These are phyloP conservation scores for Tautogolabrus adspersus DNA, from an alignment of 2,113 vertebrate genomes.

Conservation along the genomic window DNA sequence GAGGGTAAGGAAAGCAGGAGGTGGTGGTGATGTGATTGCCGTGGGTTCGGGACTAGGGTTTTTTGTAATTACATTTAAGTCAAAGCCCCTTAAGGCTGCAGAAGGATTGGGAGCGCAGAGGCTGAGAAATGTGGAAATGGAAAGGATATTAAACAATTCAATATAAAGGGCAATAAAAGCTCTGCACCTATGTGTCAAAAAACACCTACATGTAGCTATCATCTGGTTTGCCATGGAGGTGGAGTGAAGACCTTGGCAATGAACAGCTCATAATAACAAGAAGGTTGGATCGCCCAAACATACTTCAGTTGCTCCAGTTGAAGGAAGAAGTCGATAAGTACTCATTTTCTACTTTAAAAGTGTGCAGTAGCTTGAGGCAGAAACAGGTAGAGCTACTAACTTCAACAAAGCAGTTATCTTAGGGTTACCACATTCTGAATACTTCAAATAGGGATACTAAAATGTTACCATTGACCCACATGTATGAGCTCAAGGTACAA, in stretches of 20 bases:
- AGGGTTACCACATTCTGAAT: too few relatives aligned
- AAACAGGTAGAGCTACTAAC: too few relatives aligned
- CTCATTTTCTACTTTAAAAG: too few relatives aligned
- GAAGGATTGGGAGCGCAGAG: constrained; percentile 24
- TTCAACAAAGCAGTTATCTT: too few relatives aligned
- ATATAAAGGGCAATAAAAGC: constrained; percentile 12
- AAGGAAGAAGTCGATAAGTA: too few relatives aligned
- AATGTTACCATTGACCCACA: too few relatives aligned
- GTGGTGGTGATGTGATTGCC: constrained; percentile 46
- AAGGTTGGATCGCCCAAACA: background rate
- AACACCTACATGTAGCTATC: background rate
- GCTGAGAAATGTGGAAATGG: constrained; percentile 26
- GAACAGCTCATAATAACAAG: background rate
- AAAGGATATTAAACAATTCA: constrained; percentile 21
- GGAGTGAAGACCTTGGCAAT: background rate
- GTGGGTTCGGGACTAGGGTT: constrained; percentile 29
- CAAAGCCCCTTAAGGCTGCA: constrained; percentile 37
- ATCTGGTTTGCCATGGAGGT: background rate
- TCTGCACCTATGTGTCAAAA: background rate
- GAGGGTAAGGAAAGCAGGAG: constrained; percentile 10
- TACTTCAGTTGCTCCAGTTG: background rate
- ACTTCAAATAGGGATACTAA: too few relatives aligned
- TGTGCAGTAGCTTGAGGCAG: too few relatives aligned
- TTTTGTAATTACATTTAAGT: constrained; percentile 59
- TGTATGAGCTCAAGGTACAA: too few relatives aligned